phyloP scores from a whole-genome alignment of 2,113 vertebrate genomes.

The Labrus mixtus region DNA sequence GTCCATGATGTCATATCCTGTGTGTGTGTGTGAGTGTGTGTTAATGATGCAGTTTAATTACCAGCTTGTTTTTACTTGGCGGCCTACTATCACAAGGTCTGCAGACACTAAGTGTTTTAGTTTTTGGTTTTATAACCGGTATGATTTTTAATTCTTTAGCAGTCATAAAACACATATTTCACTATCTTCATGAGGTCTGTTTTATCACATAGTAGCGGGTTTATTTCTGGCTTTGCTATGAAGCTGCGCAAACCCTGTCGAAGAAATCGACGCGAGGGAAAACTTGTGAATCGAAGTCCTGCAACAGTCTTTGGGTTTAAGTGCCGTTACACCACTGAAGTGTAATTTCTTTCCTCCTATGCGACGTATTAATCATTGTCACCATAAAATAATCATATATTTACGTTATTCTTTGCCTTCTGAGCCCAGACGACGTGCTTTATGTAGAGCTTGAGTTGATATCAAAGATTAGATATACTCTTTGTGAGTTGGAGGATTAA shows the following conservation, averaged over 20 bases:
- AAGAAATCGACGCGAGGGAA: not conserved
- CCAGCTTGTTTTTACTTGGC: conserved; percentile 33
- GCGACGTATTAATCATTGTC: conserved; percentile 9
- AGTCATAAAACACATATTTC: not conserved
- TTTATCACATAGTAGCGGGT: not conserved
- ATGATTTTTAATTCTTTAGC: conserved; percentile 37
- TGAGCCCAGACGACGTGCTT: conserved; percentile 37
- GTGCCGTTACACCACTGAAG: conserved; percentile 22
- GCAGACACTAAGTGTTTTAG: conserved; percentile 26
- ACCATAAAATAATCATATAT: not conserved
- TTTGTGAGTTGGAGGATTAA: conserved; percentile 9
- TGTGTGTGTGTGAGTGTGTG: conserved; percentile 7
- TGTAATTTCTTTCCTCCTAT: conserved; percentile 2
- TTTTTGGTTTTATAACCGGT: conserved; percentile 33
- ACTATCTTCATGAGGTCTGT: not conserved
- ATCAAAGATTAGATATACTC: conserved; percentile 29
- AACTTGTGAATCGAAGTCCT: not conserved
- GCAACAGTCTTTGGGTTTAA: conserved; percentile 6
- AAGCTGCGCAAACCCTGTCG: not conserved
- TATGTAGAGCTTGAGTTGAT: conserved; percentile 4
- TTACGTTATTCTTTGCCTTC: conserved; percentile 25
- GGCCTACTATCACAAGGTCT: conserved; percentile 49
- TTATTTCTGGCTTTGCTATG: not conserved
- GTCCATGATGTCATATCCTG: conserved; percentile 17
- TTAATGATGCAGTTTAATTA: not conserved